Evolutionary conservation across 2,797 vertebrate genomes (phyloP).

Genomic region (Coregonus ussuriensis): DNA sequence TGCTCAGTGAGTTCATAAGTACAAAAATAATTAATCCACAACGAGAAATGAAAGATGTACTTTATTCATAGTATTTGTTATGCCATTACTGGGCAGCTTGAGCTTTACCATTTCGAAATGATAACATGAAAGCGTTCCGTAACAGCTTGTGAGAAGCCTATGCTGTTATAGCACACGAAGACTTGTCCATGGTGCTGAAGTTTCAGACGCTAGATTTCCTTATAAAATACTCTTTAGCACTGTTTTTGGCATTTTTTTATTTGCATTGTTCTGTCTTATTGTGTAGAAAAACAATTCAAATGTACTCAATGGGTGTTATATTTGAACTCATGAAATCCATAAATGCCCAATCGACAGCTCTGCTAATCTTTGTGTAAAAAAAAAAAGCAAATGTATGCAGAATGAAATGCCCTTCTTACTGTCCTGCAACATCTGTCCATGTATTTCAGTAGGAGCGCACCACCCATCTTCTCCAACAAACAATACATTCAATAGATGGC

Average conservation of each 20-base stretch:
- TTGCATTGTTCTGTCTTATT: not conserved
- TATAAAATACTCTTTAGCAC: not conserved
- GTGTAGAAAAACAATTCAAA: constrained; percentile 3
- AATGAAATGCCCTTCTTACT: constrained; percentile 52
- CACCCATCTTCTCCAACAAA: constrained; percentile 61
- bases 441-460: constrained; percentile 62
- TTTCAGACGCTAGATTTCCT: constrained; percentile 22
- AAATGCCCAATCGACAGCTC: constrained; percentile 32
- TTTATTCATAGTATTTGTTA: not conserved
- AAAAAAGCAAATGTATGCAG: constrained; percentile 60
- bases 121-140: not conserved
- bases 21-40: not conserved
- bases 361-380: constrained; percentile 47
- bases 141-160: not conserved
- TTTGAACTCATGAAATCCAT: constrained; percentile 33
- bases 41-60: not conserved
- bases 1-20: not conserved
- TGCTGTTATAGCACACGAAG: constrained; percentile 10
- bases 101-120: not conserved
- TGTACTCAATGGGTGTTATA: constrained; percentile 51
- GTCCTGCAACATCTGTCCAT: constrained; percentile 65
- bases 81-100: not conserved
- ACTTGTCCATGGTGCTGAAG: constrained; percentile 78
- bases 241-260: not conserved
- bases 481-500: not conserved